Evolutionary conservation across 1,140 invertebrate genomes (phyloP).

Genomic region (Cydia strobilella): DNA sequence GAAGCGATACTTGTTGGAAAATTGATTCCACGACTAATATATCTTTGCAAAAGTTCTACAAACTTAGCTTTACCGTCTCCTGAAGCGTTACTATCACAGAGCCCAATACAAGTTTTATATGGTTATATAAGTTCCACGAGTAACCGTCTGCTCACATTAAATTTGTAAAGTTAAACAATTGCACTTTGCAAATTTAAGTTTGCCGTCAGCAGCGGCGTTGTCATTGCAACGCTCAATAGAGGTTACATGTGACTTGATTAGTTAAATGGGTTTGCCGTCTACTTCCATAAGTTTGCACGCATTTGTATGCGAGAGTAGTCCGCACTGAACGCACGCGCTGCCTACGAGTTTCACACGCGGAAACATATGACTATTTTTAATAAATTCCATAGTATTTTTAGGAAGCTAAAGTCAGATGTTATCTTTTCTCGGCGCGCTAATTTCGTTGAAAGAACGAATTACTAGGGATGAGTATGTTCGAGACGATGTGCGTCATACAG

Average conservation of each 20-base stretch:
- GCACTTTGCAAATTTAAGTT: neutral
- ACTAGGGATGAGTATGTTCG: neutral
- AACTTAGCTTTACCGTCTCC: neutral
- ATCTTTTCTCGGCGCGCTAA: neutral
- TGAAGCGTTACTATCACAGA: neutral
- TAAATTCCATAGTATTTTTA: conserved; percentile 29
- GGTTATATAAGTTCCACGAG: neutral
- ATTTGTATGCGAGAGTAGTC: conserved; percentile 4
- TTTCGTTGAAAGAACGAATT: neutral
- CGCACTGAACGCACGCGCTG: conserved; percentile 10
- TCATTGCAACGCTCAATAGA: neutral
- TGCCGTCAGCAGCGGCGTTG: neutral
- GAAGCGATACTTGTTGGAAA: neutral
- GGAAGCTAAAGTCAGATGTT: conserved; percentile 1
- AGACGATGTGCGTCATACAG: neutral
- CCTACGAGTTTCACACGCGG: conserved; percentile 24
- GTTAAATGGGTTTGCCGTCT: neutral
- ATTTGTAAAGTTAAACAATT: neutral
- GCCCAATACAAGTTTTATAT: neutral
- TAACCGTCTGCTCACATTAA: neutral
- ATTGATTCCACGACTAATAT: neutral
- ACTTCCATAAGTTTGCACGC: neutral
- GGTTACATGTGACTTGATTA: neutral
- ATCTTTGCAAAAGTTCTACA: neutral
- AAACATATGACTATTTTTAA: conserved; percentile 22